Evolutionary conservation across 2,113 vertebrate species (phyloP).

Genomic region (Zosterops hypoxanthus): DNA sequence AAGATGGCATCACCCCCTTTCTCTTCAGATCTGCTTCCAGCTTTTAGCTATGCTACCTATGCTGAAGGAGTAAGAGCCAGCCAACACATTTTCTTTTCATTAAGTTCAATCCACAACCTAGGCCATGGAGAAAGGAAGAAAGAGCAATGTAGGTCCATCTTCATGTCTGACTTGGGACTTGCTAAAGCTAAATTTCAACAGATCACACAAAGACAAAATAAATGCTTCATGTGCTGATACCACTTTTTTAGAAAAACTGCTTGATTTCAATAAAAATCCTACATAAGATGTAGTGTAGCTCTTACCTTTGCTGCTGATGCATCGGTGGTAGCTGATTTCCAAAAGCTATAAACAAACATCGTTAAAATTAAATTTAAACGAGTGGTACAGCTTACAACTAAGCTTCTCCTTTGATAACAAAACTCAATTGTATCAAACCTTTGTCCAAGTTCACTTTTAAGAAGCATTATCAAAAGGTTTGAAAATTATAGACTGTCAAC

Average conservation of each 20-base stretch:
- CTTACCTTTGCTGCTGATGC: conserved; percentile 92
- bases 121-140: accelerated
- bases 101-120: not conserved
- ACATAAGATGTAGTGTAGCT: not conserved
- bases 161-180: not conserved
- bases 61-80: not conserved
- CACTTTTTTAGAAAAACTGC: not conserved
- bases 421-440: not conserved
- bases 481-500: not conserved
- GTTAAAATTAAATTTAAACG: conserved; percentile 2
- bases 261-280: not conserved
- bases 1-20: accelerated
- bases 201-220: not conserved
- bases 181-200: not conserved
- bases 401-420: not conserved
- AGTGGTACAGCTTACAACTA: not conserved
- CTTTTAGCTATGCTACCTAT: not conserved
- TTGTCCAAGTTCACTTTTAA: not conserved
- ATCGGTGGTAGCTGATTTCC: conserved; percentile 86
- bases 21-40: not conserved
- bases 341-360: conserved; percentile 81
- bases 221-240: not conserved
- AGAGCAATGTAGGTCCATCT: not conserved
- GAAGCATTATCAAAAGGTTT: not conserved
- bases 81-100: not conserved